Evolutionary conservation across 2,888 invertebrate genomes (phyloP).

Genomic region (Augochlorella aurata): DNA sequence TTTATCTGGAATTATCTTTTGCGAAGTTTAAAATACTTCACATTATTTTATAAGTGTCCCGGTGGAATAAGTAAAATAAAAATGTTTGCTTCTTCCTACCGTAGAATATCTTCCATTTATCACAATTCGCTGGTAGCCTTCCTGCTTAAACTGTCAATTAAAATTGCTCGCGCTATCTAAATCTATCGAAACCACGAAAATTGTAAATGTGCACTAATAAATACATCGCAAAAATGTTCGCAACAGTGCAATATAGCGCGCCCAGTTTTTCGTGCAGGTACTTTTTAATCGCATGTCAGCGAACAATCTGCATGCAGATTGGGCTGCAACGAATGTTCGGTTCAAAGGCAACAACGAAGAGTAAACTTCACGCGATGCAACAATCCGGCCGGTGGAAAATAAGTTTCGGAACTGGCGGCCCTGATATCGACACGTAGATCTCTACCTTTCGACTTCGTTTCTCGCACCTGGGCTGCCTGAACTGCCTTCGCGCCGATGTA

Average conservation of each 20-base stretch:
- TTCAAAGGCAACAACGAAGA: not conserved
- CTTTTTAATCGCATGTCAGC: conserved; percentile 1
- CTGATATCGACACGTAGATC: conserved; percentile 30
- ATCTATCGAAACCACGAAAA: not conserved
- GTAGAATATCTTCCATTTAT: no score
- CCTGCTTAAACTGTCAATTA: no score
- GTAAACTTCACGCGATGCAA: conserved; percentile 2
- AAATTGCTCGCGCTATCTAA: no score
- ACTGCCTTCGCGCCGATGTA: conserved; percentile 67
- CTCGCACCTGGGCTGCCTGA: conserved; percentile 70
- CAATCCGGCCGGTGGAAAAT: conserved; percentile 5
- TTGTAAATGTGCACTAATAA: not conserved
- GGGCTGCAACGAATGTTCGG: conserved; percentile 16
- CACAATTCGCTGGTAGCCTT: no score
- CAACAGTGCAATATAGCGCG: not conserved
- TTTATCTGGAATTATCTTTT: no score
- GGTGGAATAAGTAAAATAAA: no score
- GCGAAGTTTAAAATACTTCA: no score
- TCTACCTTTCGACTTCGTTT: conserved; percentile 40
- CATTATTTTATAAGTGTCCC: no score
- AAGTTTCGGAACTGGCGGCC: conserved; percentile 11
- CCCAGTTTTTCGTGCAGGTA: not conserved
- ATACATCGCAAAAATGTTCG: not conserved
- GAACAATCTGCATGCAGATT: not conserved
- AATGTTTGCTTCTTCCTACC: no score